These are phyloP conservation scores for Proteles cristata DNA, from an alignment of 2,113 vertebrate species.

Conservation along the genomic window DNA sequence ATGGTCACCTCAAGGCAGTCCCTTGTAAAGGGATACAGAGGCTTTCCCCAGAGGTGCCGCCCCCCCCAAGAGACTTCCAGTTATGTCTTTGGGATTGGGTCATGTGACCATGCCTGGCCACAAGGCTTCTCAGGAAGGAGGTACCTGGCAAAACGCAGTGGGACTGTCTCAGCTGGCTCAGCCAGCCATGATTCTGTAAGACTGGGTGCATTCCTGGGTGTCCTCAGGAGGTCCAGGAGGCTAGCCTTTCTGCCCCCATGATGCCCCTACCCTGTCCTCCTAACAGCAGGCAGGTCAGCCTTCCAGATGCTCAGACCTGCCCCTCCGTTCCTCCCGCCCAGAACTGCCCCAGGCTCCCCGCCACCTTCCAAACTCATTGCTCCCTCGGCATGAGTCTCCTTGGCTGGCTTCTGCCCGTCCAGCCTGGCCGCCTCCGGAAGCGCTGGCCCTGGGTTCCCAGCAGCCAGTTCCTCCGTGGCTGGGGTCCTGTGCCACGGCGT, in stretches of 20 bases:
- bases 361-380: not conserved
- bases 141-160: not conserved
- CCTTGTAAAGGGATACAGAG: not conserved
- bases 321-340: not conserved
- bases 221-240: too few relatives aligned
- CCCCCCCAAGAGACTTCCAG: not conserved
- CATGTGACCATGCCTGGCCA: not conserved
- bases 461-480: not conserved
- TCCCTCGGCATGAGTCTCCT: not conserved
- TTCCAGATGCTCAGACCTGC: fast-evolving
- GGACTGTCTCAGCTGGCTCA: not conserved
- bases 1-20: too few relatives aligned
- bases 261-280: fast-evolving
- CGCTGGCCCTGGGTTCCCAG: not conserved
- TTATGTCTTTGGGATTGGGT: not conserved
- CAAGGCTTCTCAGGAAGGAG: not conserved
- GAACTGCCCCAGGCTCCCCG: fast-evolving
- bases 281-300: not conserved
- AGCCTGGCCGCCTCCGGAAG: not conserved
- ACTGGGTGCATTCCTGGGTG: not conserved
- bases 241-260: not conserved
- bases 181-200: not conserved
- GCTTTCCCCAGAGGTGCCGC: not conserved
- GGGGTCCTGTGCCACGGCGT: fast-evolving
- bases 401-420: not conserved